phyloP scores from a whole-genome alignment of 2,113 vertebrate genomes.

The Acrocephalus arundinaceus region DNA sequence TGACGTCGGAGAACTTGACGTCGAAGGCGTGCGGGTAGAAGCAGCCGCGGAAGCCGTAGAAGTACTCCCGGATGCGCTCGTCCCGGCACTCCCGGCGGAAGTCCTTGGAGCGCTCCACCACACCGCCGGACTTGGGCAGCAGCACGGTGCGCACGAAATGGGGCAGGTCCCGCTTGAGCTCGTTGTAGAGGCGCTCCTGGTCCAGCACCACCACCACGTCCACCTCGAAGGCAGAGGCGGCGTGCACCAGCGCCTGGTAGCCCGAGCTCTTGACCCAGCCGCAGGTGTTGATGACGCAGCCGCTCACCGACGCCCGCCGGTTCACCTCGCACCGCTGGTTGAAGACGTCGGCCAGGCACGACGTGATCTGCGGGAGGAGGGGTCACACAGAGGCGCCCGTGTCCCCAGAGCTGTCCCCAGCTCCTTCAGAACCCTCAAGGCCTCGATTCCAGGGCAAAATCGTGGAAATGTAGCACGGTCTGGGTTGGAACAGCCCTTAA shows the following conservation, averaged over 20 bases:
- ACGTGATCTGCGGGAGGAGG: conserved; percentile 80
- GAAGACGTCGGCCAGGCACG: conserved; percentile 91
- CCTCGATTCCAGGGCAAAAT: fast-evolving
- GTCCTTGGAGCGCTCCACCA: conserved; percentile 95
- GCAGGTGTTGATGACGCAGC: conserved; percentile 97
- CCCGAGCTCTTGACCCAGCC: conserved; percentile 98
- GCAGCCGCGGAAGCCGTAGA: conserved; percentile 93
- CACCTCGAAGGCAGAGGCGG: conserved; percentile 95
- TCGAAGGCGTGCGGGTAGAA: conserved; percentile 96
- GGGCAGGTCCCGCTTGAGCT: conserved; percentile 93
- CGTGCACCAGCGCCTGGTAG: conserved; percentile 95
- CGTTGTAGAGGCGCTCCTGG: conserved; percentile 96
- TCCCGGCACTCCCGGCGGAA: conserved; percentile 90
- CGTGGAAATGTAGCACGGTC: fast-evolving
- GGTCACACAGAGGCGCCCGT: neutral
- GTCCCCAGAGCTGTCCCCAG: neutral
- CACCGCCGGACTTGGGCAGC: conserved; percentile 92
- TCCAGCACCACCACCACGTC: conserved; percentile 96
- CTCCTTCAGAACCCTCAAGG: neutral
- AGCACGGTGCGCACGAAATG: conserved; percentile 94
- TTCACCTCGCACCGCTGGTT: conserved; percentile 96
- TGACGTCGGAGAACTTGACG: conserved; percentile 94
- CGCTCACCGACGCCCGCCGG: conserved; percentile 90
- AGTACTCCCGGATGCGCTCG: conserved; percentile 94
- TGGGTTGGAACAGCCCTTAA: neutral